Percentiles rank a stretch among this genome's conserved stretches.
Evolutionary conservation across 2,888 invertebrate genomes (phyloP).

Genomic region (Falcaria lacertinaria): DNA sequence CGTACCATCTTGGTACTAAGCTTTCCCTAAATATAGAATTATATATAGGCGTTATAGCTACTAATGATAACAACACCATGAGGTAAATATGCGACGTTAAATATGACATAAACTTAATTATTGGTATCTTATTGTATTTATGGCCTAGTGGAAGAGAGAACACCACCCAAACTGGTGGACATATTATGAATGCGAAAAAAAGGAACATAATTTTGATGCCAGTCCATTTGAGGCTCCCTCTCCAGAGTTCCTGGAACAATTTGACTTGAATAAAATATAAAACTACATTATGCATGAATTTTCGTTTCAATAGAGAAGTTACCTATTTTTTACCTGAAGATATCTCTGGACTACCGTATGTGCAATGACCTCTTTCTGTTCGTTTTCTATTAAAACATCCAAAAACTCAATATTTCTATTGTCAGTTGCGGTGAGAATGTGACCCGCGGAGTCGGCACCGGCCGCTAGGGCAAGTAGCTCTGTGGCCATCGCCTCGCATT

Average conservation of each 20-base stretch:
- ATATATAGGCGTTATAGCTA: conserved; percentile 93
- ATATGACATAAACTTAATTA: conserved; percentile 99
- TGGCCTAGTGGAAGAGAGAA: conserved; percentile 97
- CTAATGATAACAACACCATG: conserved; percentile 94
- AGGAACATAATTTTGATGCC: conserved; percentile 96
- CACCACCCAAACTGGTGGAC: conserved; percentile 97
- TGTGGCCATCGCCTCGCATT: conserved; percentile 98
- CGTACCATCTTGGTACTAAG: conserved; percentile 95
- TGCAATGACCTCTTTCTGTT: conserved; percentile 98
- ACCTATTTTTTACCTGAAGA: conserved; percentile 89
- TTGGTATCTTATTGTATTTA: conserved; percentile 98
- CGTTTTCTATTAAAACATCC: conserved; percentile 98
- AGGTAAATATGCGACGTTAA: conserved; percentile 99
- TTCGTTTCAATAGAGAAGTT: conserved; percentile 47
- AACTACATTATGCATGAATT: neutral
- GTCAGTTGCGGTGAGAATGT: conserved; percentile 96
- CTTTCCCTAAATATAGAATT: conserved; percentile 87
- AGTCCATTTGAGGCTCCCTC: conserved; percentile 97
- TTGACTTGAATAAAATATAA: conserved; percentile 1
- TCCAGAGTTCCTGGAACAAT: conserved; percentile 94
- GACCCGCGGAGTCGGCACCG: conserved; percentile 95
- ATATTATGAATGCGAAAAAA: conserved; percentile 94
- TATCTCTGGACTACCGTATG: conserved; percentile 98
- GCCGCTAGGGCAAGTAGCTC: conserved; percentile 96
- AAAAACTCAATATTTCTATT: conserved; percentile 95